Base-by-base conservation (phyloP, 2,888 invertebrate species). In the Netelia virgata region DNA sequence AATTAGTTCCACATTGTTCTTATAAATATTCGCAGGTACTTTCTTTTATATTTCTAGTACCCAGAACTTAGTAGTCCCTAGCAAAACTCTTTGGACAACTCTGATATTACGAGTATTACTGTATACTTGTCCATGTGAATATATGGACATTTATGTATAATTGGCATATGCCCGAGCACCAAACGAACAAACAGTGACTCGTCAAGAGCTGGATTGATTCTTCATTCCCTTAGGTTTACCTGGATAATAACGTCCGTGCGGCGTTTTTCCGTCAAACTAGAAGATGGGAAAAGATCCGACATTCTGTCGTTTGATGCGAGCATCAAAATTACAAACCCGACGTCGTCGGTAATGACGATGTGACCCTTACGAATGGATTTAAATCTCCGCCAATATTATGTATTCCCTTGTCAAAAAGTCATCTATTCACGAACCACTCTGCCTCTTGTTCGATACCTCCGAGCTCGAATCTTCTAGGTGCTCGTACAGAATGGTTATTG, bases 1-100 rank as follows among this genome's bases (percentile, higher is more conserved):
- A 80, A 83, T 83, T 75, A 75, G 66, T 72, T 76, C 18, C n/a
- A 10, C 53, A 28, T 55, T n/a, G 75, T 72, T 14, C 6, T 47
- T 20, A 76, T 50, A 43, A 41, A 59, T 43, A 76, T 20, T 16
- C 36, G 3, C 61, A n/a, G 14, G 16, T 41, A 53, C 16, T 57
- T 66, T 66, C 57, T 55, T 50, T 18, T 16, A 5, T 18, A 18
- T 18, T 18, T 9, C 20, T 57, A n/a, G 9, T 18, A 10, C 9
- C 18, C 18, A 57, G 8, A 57, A 18, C 18, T 5, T 47, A 11
- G 3, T 47, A 14, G 47, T 11, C 10, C 11, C 47, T 47, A 47
- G 47, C 47, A 14, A 11, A 66, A 55, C 36, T 63, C 57, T 76
- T 76, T 36, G 11, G 36, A 43, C 41, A 41, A 53, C 57, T 43